phyloP scores from a whole-genome alignment of 2,888 invertebrate genomes.

The Caenorhabditis macrosperma region DNA sequence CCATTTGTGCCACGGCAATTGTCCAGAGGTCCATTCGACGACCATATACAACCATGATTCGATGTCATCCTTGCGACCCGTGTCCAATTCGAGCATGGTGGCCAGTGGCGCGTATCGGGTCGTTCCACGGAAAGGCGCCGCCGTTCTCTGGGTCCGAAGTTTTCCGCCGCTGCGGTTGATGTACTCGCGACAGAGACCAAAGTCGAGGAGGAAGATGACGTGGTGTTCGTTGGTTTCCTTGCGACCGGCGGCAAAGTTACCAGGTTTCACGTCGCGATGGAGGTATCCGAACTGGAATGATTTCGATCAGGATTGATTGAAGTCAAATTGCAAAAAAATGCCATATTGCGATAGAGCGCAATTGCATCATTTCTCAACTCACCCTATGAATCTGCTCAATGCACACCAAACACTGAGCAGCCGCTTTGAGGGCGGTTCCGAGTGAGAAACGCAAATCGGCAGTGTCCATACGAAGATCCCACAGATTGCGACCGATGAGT shows the following conservation, averaged over 20 bases:
- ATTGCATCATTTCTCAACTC: conserved; percentile 13
- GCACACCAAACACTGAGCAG: conserved; percentile 62
- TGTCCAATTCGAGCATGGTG: conserved; percentile 68
- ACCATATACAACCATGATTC: conserved; percentile 77
- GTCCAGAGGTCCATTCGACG: conserved; percentile 74
- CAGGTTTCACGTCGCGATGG: conserved; percentile 73
- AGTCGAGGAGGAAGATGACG: conserved; percentile 73
- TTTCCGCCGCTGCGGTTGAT: conserved; percentile 58
- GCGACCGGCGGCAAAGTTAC: conserved; percentile 71
- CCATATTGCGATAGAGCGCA: too few relatives aligned
- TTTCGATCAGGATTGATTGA: too few relatives aligned
- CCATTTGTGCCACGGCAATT: conserved; percentile 71
- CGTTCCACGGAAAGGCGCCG: conserved; percentile 74
- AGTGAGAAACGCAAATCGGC: conserved; percentile 53
- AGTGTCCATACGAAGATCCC: conserved; percentile 72
- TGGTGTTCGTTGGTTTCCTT: conserved; percentile 67
- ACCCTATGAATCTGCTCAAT: conserved; percentile 69
- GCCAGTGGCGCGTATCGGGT: conserved; percentile 74
- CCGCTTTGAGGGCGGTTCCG: conserved; percentile 63
- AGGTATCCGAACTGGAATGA: conserved; percentile 67
- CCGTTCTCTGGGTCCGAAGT: conserved; percentile 66
- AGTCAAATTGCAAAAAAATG: too few relatives aligned
- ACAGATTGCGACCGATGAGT: conserved; percentile 72
- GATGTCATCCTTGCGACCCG: conserved; percentile 75
- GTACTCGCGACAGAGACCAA: conserved; percentile 73